Base-by-base conservation (phyloP, 1,140 invertebrate species). In the Eumaeus atala region DNA sequence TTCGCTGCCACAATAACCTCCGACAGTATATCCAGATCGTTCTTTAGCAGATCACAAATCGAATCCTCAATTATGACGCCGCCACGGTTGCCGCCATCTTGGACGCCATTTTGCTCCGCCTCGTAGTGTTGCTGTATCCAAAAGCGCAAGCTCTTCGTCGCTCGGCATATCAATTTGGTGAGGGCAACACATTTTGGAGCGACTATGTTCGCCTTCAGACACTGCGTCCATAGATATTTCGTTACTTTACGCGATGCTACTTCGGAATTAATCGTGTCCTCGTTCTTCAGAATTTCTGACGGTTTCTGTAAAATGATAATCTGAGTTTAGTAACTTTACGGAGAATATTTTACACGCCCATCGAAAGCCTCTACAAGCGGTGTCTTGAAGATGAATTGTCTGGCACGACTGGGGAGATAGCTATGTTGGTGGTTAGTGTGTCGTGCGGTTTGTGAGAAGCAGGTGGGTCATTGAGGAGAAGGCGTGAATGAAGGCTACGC, bases 1-100 rank as follows among this genome's bases (percentile, higher is more conserved):
- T 84, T 86, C 14, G 78, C 76, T 4, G 76, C 65, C 58, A 80
- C 70, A 69, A 79, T 72, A 21, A 73, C 71, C 68, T 84, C 79
- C 33, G 70, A 64, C 6, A 86, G 35, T n/a, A 68, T 64, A 56
- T 82, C 77, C 51, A 87, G 63, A 58, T 77, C 64, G 17, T 68
- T 53, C 38, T 51, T 75, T 9, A 85, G 48, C 38, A 84, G 52
- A 56, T 79, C 69, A 62, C 78, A 84, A 62, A 80, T 61, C 3
- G 40, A 56, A 56, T 82, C 76, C 10, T 78, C 73, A 0, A 83
- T 49, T 67, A 67, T 70, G 0, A 80, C 51, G 14, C 38, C 64
- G 59, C 70, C 58, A 56, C 58, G 56, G 34, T 37, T 56, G 17
- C 48, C 14, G 44, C 40, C 56, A 60, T 69, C 56, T 58, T 60